Evolutionary conservation across 2,113 vertebrate species (phyloP).

Genomic region (Syngnathoides biaculeatus): DNA sequence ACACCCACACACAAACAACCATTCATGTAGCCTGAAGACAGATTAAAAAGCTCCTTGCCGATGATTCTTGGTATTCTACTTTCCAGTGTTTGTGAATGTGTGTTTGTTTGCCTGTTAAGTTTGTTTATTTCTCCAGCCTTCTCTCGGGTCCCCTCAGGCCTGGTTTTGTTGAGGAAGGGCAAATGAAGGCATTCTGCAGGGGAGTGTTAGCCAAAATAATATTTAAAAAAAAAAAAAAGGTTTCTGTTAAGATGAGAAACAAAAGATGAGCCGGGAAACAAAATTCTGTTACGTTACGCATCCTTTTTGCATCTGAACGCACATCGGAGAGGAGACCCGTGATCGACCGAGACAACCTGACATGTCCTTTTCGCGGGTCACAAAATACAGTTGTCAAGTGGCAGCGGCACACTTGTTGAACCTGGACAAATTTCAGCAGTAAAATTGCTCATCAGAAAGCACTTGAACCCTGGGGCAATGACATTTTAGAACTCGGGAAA

Average conservation of each 20-base stretch:
- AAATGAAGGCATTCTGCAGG: slow-evolving; percentile 30
- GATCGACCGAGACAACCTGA: slow-evolving; percentile 42
- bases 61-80: slow-evolving; percentile 31
- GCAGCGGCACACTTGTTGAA: slow-evolving; percentile 40
- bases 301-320: slow-evolving; percentile 35
- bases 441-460: slow-evolving; percentile 39
- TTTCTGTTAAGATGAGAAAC: background rate
- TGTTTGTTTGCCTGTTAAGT: background rate
- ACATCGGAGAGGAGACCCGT: slow-evolving; percentile 27
- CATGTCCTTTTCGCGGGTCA: slow-evolving; percentile 55
- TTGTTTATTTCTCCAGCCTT: slow-evolving; percentile 10
- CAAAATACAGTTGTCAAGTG: slow-evolving; percentile 58
- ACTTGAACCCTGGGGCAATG: slow-evolving; percentile 52
- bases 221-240: slow-evolving; percentile 1
- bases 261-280: background rate
- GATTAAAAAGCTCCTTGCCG: slow-evolving; percentile 50
- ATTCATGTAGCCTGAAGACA: slow-evolving; percentile 42
- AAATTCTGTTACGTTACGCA: slow-evolving; percentile 1
- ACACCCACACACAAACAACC: slow-evolving; percentile 12
- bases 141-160: slow-evolving; percentile 23
- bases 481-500: slow-evolving; percentile 56
- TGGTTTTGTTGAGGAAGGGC: slow-evolving; percentile 25
- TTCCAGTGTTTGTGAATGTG: slow-evolving; percentile 8
- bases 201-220: slow-evolving; percentile 8
- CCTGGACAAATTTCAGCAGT: slow-evolving; percentile 42